These are phyloP conservation scores for Carpatolechia fugitivella DNA, from an alignment of 2,888 invertebrate species.

Conservation along the genomic window DNA sequence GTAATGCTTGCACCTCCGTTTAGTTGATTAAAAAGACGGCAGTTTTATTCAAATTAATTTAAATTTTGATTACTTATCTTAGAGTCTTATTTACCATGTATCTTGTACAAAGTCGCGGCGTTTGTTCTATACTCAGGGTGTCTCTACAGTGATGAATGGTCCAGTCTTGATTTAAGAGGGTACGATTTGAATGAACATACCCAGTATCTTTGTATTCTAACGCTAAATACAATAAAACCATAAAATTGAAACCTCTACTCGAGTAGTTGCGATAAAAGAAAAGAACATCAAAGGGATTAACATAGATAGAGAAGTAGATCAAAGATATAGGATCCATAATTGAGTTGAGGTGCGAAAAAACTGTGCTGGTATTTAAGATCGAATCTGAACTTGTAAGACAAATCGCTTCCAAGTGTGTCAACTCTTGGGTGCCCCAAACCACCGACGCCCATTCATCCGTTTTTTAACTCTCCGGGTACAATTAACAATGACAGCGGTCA, in stretches of 20 bases:
- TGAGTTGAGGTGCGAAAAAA: constrained; percentile 66
- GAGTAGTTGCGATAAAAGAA: constrained; percentile 24
- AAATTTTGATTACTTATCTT: constrained; percentile 24
- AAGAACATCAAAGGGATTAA: constrained; percentile 21
- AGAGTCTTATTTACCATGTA: constrained; percentile 41
- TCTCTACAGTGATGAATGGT: constrained; percentile 66
- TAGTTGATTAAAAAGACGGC: constrained; percentile 44
- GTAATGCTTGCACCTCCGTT: constrained; percentile 65
- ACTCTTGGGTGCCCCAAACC: constrained; percentile 59
- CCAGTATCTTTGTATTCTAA: constrained; percentile 48
- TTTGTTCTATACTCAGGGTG: constrained; percentile 51
- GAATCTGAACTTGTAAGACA: constrained; percentile 69
- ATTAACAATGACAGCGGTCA: constrained; percentile 74
- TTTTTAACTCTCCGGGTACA: constrained; percentile 62
- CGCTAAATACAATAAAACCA: constrained; percentile 59
- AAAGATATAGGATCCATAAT: constrained; percentile 40
- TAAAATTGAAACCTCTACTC: constrained; percentile 44
- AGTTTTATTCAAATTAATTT: constrained; percentile 23
- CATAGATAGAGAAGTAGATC: constrained; percentile 27
- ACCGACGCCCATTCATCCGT: constrained; percentile 60
- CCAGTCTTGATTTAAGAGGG: constrained; percentile 65
- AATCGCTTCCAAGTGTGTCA: constrained; percentile 70
- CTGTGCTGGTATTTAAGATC: constrained; percentile 56
- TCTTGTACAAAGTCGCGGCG: constrained; percentile 33
- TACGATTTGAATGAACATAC: constrained; percentile 56